These are phyloP conservation scores for Jordanella pulchra DNA, from an alignment of 2,797 vertebrate species.

Conservation along the genomic window DNA sequence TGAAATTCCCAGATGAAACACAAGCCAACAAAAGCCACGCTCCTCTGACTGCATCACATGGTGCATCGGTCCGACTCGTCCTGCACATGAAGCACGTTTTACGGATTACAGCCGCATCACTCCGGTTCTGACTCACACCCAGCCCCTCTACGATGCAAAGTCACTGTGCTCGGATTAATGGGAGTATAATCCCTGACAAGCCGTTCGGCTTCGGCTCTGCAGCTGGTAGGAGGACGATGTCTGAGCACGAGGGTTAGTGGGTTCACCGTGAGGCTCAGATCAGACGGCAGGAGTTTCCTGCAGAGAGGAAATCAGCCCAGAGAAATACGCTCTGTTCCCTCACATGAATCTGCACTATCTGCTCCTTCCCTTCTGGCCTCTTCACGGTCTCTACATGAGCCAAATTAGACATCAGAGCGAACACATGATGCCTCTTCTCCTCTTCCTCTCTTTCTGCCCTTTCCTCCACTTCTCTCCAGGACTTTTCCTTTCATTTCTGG, in stretches of 20 bases:
- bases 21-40: neutral
- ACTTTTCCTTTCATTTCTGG: conserved; percentile 36
- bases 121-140: conserved; percentile 50
- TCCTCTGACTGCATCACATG: conserved; percentile 42
- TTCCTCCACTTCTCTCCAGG: conserved; percentile 17
- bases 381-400: conserved; percentile 32
- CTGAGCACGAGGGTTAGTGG: neutral
- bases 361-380: conserved; percentile 15
- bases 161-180: conserved; percentile 72
- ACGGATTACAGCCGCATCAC: conserved; percentile 57
- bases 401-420: conserved; percentile 45
- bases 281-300: conserved; percentile 7
- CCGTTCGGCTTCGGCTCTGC: conserved; percentile 49
- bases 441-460: conserved; percentile 42
- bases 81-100: conserved; percentile 61
- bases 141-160: conserved; percentile 63
- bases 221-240: conserved; percentile 27
- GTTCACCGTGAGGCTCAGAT: conserved; percentile 5
- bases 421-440: conserved; percentile 25
- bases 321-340: conserved; percentile 4
- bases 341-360: neutral
- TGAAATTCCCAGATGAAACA: conserved; percentile 14
- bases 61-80: conserved; percentile 29
- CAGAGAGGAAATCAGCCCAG: neutral
- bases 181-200: conserved; percentile 66